phyloP scores from a whole-genome alignment of 2,113 vertebrate genomes.

The Passer montanus region DNA sequence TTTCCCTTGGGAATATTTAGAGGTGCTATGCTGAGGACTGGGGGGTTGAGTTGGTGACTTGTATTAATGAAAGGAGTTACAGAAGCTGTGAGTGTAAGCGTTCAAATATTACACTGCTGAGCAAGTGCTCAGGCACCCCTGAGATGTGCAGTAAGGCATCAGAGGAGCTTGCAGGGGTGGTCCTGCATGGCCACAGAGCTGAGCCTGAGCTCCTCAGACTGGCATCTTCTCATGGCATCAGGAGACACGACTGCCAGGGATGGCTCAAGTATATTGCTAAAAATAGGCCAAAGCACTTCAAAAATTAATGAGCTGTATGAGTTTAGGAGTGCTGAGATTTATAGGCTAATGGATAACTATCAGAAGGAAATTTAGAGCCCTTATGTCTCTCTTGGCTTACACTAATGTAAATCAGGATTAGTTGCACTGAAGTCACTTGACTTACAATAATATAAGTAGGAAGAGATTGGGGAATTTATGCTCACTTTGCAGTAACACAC shows the following conservation, averaged over 20 bases:
- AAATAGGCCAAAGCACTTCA: slow-evolving; percentile 41
- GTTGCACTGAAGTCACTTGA: slow-evolving; percentile 39
- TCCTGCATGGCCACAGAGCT: not conserved
- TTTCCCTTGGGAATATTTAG: not conserved
- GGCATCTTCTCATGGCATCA: not conserved
- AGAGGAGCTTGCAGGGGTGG: not conserved
- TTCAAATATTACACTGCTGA: not conserved
- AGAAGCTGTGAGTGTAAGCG: not conserved
- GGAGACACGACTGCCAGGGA: not conserved
- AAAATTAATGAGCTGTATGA: slow-evolving; percentile 50
- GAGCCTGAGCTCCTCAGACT: not conserved
- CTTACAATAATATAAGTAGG: slow-evolving; percentile 17
- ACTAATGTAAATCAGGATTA: slow-evolving; percentile 54
- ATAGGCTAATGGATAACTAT: slow-evolving; percentile 46
- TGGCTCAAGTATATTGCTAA: not conserved
- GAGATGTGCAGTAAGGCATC: not conserved
- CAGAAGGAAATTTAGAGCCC: slow-evolving; percentile 51
- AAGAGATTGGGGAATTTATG: slow-evolving; percentile 46
- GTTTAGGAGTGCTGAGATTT: slow-evolving; percentile 50
- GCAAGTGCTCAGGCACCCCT: not conserved
- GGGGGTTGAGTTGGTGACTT: not conserved
- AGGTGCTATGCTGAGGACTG: not conserved
- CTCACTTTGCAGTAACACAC: not conserved
- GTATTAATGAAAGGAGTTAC: not conserved
- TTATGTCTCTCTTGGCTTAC: slow-evolving; percentile 15